Conservation (phyloP, 2,797 vertebrate species). For the Enteromius radiatus region DNA sequence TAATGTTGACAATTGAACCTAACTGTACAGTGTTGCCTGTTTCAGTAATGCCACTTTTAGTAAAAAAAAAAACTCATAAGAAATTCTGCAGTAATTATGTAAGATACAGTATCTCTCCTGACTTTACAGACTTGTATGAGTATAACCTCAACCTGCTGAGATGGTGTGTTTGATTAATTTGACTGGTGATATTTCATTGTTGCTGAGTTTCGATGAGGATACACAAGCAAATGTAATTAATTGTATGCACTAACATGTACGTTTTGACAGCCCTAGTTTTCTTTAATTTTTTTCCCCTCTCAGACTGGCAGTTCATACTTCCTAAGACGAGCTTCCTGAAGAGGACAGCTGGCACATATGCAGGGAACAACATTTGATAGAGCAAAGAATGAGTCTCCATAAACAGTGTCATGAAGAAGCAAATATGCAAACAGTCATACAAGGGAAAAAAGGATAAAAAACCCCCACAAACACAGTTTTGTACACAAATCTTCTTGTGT, state of each 20-base stretch:
- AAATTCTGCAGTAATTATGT: background rate
- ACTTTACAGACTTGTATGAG: background rate
- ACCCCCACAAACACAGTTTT: background rate
- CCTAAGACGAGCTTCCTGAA: slow-evolving; percentile 19
- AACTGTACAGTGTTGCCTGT: too few species aligned
- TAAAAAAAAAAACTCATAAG: background rate
- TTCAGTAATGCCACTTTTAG: background rate
- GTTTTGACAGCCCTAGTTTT: background rate
- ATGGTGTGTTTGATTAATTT: background rate
- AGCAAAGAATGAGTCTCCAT: slow-evolving; percentile 4
- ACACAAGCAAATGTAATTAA: slow-evolving; percentile 11
- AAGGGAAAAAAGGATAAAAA: background rate
- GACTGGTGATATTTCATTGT: background rate
- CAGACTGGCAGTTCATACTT: background rate
- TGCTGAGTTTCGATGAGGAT: background rate
- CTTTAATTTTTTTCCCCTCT: background rate
- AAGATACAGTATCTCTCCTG: background rate
- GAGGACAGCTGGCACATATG: background rate
- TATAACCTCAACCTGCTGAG: background rate
- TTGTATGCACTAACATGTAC: background rate
- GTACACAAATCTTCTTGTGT: background rate
- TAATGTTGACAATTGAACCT: too few species aligned
- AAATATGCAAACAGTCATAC: slow-evolving; percentile 8
- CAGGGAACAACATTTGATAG: background rate
- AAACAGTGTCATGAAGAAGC: background rate